These are phyloP conservation scores for Archivesica marissinica DNA, from an alignment of 1,140 invertebrate species.

Conservation along the genomic window DNA sequence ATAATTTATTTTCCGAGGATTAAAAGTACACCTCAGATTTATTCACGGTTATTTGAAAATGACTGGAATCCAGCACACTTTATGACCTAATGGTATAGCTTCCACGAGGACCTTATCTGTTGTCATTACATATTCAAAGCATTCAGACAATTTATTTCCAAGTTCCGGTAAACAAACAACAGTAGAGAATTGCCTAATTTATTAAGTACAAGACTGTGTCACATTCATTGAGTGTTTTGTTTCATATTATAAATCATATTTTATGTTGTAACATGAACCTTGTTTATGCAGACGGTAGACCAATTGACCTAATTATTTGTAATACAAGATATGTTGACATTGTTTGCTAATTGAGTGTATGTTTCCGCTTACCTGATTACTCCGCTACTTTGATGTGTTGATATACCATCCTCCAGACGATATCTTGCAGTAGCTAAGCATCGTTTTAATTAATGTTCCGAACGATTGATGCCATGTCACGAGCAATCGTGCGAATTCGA, in stretches of 20 bases:
- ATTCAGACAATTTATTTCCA: too few relatives aligned
- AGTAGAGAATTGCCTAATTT: too few relatives aligned
- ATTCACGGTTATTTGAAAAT: too few relatives aligned
- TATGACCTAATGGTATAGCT: too few relatives aligned
- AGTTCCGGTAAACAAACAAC: too few relatives aligned
- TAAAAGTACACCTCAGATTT: too few relatives aligned
- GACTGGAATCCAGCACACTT: too few relatives aligned
- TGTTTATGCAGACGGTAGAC: conserved; percentile 32
- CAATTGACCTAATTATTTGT: conserved; percentile 36
- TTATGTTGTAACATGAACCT: neutral
- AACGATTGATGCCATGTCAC: neutral
- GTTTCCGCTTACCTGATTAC: neutral
- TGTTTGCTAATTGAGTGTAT: neutral
- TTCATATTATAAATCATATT: neutral
- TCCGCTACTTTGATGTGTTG: neutral
- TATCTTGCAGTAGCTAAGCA: neutral
- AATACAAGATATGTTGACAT: conserved; percentile 4
- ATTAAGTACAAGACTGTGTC: neutral
- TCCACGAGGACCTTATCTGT: too few relatives aligned
- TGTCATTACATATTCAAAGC: too few relatives aligned
- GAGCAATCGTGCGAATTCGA: conserved; percentile 1
- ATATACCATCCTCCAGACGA: neutral
- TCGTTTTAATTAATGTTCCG: conserved; percentile 16
- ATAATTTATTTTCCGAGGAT: too few relatives aligned
- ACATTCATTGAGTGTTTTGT: conserved; percentile 7